phyloP scores from a whole-genome alignment of 2,113 vertebrate genomes.

The Lagopus leucura region DNA sequence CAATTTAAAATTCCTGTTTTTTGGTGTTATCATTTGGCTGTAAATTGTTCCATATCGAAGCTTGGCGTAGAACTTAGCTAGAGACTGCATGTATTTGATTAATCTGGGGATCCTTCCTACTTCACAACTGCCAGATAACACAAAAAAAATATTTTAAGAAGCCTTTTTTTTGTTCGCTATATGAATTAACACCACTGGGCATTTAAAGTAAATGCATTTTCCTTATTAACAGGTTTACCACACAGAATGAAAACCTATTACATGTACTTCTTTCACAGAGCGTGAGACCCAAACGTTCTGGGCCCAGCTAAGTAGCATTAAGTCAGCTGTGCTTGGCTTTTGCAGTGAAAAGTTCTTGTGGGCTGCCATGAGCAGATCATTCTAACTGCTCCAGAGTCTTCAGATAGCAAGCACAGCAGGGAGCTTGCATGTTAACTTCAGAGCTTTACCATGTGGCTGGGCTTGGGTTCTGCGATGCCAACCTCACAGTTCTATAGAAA shows the following conservation, averaged over 20 bases:
- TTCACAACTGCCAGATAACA: not conserved
- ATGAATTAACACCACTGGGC: not conserved
- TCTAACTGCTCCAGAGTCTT: not conserved
- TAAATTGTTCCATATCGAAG: not conserved
- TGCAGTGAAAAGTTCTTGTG: not conserved
- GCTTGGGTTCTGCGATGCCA: not conserved
- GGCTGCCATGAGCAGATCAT: not conserved
- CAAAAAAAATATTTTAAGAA: not conserved
- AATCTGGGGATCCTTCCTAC: not conserved
- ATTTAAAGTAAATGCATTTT: not conserved
- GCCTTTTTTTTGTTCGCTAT: not conserved
- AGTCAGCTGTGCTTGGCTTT: not conserved
- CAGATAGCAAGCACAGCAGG: not conserved
- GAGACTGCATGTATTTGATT: not conserved
- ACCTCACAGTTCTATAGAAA: not conserved
- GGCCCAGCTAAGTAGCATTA: not conserved
- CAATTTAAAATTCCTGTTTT: not conserved
- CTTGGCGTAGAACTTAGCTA: not conserved
- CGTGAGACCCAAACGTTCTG: not conserved
- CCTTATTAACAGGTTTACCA: not conserved
- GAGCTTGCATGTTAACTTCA: not conserved
- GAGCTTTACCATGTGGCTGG: not conserved
- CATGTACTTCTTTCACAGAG: not conserved
- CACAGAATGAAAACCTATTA: not conserved
- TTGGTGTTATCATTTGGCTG: not conserved